Percentiles rank a stretch among this genome's conserved stretches.
phyloP scores from a whole-genome alignment of 2,797 vertebrate genomes.

The Pseudochaenichthys georgianus region DNA sequence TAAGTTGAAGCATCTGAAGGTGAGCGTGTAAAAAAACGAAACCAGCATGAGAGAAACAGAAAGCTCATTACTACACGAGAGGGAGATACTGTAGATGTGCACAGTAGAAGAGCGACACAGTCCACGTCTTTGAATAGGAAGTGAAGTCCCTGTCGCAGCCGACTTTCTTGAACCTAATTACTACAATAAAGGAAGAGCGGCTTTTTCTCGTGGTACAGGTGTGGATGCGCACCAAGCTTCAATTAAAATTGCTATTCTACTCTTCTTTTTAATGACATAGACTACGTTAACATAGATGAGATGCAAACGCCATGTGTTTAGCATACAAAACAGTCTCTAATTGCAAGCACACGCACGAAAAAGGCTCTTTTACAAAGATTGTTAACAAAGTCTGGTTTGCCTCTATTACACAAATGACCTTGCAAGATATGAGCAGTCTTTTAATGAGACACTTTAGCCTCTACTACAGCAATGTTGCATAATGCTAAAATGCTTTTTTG shows the following conservation, averaged over 20 bases:
- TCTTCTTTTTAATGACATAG: slow-evolving; percentile 49
- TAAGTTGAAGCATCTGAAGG: slow-evolving; percentile 40
- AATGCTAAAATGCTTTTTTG: slow-evolving; percentile 17
- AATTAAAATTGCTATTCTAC: slow-evolving; percentile 52
- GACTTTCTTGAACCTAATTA: slow-evolving; percentile 73
- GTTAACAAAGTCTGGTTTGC: slow-evolving; percentile 10
- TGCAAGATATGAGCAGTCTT: not conserved
- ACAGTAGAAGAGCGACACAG: slow-evolving; percentile 45
- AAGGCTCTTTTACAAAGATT: not conserved
- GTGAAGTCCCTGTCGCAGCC: slow-evolving; percentile 56
- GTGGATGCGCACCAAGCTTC: slow-evolving; percentile 49
- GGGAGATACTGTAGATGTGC: not conserved
- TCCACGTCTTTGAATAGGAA: slow-evolving; percentile 63
- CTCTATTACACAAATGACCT: not conserved
- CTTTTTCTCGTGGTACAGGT: slow-evolving; percentile 55
- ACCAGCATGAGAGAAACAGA: slow-evolving; percentile 38
- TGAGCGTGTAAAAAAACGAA: slow-evolving; percentile 48
- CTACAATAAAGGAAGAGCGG: slow-evolving; percentile 54
- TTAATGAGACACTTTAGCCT: slow-evolving; percentile 15
- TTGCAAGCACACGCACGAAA: not conserved
- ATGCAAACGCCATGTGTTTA: slow-evolving; percentile 36
- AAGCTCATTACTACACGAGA: slow-evolving; percentile 59
- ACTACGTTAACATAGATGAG: slow-evolving; percentile 25
- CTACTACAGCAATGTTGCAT: slow-evolving; percentile 10
- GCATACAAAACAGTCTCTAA: slow-evolving; percentile 33